phyloP scores from a whole-genome alignment of 64 coral and sea anemone species.

The Trachythela sp. region DNA sequence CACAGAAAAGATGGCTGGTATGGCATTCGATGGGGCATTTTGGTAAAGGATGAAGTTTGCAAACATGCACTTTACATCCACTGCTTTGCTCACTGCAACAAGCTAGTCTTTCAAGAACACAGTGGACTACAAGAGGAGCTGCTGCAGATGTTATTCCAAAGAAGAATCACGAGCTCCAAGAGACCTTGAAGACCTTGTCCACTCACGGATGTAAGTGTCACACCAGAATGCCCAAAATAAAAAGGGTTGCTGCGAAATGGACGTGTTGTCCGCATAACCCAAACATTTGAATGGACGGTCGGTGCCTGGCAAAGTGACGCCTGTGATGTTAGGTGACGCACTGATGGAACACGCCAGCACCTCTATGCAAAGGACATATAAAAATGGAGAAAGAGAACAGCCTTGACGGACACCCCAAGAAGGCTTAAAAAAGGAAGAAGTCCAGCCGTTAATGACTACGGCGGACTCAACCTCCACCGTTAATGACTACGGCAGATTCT shows the following conservation, averaged over 20 bases:
- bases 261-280: constrained; percentile 46
- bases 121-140: too few relatives aligned
- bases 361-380: constrained; percentile 39
- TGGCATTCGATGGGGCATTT: too few relatives aligned
- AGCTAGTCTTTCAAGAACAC: too few relatives aligned
- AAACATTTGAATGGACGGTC: background rate
- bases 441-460: constrained; percentile 28
- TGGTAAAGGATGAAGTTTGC: too few relatives aligned
- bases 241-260: background rate
- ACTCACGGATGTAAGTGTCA: too few relatives aligned
- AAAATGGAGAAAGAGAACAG: constrained; percentile 27
- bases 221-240: background rate
- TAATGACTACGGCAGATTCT: too few relatives aligned
- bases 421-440: background rate
- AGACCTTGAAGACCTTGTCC: too few relatives aligned
- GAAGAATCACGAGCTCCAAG: too few relatives aligned
- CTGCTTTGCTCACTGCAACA: too few relatives aligned
- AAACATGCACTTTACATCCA: too few relatives aligned
- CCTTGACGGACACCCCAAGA: background rate
- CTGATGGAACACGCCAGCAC: background rate
- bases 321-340: background rate
- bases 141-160: too few relatives aligned
- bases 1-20: too few relatives aligned
- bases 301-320: background rate
- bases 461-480: background rate